Conservation (phyloP, 2,888 invertebrate genomes). For the Agrochola macilenta region DNA sequence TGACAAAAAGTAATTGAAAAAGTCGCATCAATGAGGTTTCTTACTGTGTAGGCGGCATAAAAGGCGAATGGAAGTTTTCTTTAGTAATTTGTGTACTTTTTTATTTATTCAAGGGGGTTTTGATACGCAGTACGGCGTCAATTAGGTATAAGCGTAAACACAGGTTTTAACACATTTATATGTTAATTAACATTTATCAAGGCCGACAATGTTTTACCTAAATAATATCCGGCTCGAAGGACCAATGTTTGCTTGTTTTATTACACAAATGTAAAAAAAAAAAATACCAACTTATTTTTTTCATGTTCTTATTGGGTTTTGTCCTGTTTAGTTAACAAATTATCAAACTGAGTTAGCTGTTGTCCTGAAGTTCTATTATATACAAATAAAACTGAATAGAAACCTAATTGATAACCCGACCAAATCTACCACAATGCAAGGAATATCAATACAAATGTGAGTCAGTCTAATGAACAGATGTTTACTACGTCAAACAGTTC, state of each 20-base stretch:
- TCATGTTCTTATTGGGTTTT: no score
- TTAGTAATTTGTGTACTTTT: conserved; percentile 1
- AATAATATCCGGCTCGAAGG: conserved; percentile 28
- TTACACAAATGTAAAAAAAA: no score
- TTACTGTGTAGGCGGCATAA: neutral
- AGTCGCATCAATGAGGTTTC: neutral
- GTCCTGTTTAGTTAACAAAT: neutral
- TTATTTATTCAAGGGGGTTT: neutral
- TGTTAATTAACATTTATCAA: conserved; percentile 47
- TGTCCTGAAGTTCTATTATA: conserved; percentile 13
- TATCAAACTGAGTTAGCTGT: conserved; percentile 14
- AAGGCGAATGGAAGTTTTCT: neutral
- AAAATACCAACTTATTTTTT: no score
- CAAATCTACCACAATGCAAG: neutral
- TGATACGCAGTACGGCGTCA: conserved; percentile 4
- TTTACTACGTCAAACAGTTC: no score
- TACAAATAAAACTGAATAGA: conserved; percentile 26
- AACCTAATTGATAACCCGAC: conserved; percentile 32
- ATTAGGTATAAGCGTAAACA: conserved; percentile 23
- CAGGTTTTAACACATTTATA: conserved; percentile 21
- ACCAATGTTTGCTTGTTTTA: no score
- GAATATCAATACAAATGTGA: neutral
- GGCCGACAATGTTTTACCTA: conserved; percentile 14
- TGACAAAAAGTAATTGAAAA: neutral
- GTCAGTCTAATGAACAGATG: neutral